Percentiles rank a stretch among this genome's conserved stretches.
Conservation (phyloP, 2,113 vertebrate species). For the Phodopus roborovskii region DNA sequence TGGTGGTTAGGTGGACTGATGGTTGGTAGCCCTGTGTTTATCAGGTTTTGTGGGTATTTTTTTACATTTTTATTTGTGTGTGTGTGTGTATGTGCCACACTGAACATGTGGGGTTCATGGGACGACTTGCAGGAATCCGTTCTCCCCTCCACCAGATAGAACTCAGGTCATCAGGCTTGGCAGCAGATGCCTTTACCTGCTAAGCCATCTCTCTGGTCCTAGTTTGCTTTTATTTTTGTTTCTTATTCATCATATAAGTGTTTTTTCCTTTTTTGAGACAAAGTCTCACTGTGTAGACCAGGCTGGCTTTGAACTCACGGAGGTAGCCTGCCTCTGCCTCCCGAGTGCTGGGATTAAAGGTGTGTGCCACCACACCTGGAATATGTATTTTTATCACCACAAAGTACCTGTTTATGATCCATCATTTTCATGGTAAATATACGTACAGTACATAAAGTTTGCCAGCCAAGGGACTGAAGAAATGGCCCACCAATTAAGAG, state of each 20-base stretch:
- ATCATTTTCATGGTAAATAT: background rate
- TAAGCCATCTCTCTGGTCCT: background rate
- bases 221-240: background rate
- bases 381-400: background rate
- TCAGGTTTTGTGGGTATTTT: background rate
- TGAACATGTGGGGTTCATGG: background rate
- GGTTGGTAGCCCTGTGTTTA: background rate
- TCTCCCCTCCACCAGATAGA: background rate
- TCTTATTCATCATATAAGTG: background rate
- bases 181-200: background rate
- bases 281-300: background rate
- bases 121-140: background rate
- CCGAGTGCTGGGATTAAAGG: background rate
- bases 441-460: background rate
- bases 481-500: too few relatives aligned
- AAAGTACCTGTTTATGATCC: background rate
- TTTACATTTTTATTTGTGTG: background rate
- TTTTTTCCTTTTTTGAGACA: background rate
- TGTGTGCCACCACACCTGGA: background rate
- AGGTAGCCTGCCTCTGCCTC: background rate
- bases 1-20: background rate
- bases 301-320: background rate
- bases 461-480: too few relatives aligned
- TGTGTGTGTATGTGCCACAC: background rate
- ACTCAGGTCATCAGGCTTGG: background rate